Conservation (phyloP, 2,113 vertebrate genomes). For the Nycticorax nycticorax region DNA sequence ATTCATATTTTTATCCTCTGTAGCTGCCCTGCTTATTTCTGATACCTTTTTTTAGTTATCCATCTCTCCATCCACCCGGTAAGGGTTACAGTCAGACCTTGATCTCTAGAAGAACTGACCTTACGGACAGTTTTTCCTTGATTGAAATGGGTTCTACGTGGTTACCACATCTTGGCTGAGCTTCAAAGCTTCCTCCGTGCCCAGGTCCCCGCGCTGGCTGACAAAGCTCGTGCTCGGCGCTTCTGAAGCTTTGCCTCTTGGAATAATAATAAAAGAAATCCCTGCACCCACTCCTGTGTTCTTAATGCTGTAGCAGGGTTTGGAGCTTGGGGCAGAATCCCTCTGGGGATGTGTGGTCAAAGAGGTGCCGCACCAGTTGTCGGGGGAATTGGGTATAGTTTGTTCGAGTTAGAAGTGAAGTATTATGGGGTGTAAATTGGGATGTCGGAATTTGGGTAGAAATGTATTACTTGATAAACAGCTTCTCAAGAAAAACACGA, state of each 20-base stretch:
- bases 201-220: not conserved
- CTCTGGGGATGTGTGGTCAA: not conserved
- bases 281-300: rapidly evolving
- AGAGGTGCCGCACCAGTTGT: rapidly evolving
- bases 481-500: not conserved
- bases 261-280: not conserved
- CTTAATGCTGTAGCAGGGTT: not conserved
- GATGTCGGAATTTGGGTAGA: not conserved
- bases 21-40: not conserved
- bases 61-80: no score
- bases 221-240: not conserved
- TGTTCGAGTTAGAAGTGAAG: not conserved
- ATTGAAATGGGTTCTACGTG: rapidly evolving
- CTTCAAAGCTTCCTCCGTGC: not conserved
- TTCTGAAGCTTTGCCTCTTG: not conserved
- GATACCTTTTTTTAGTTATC: not conserved
- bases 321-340: not conserved
- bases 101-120: not conserved
- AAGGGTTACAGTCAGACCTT: not conserved
- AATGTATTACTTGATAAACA: not conserved
- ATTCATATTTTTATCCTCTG: not conserved
- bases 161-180: not conserved
- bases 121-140: not conserved
- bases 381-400: not conserved
- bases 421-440: not conserved